Base-by-base conservation (phyloP, 2,888 invertebrate genomes). In the Linnaemya vulpina region DNA sequence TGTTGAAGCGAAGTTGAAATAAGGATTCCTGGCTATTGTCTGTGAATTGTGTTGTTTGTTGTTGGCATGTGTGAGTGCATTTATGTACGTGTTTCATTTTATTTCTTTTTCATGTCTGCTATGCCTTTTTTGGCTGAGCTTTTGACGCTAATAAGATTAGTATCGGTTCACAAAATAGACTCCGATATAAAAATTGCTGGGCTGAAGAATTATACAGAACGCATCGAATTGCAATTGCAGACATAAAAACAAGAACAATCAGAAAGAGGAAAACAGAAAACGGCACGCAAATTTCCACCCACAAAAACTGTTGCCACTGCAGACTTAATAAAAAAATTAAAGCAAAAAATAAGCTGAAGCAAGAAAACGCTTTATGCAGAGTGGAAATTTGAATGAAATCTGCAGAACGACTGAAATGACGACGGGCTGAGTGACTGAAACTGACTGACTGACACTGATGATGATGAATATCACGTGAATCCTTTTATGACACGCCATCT, bases 381-480 rank as follows among this genome's bases (percentile, higher is more conserved):
- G 17, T 76, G 55, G 17, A 76, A 78, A 76, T 63, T 51, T 70
- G 30, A 71, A 82, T 65, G n/a, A 71, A 76, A 71, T 79, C 67
- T 79, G 49, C 53, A 65, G 40, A 71, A 63, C 67, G 65, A 83
- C 77, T 51, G 40, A 70, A 53, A 80, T 58, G 58, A 75, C 70
- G 58, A 75, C 70, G 79, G 83, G 76, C 70, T 83, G 78, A 77
- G 60, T 73, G 80, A 78, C 83, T 76, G 67, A 88, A 88, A 88
- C 88, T 40, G 38, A 40, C 40, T 90, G 90, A 89, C 90, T 91
- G 90, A 90, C 90, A 90, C 89, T 91, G 92, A 92, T 90, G 91
- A 90, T 91, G 91, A 91, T 91, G 91, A 90, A 91, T 91, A 92
- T 92, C 90, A 91, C 91, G 91, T 91, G 91, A 92, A 91, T 91